Percentiles rank a stretch among this genome's conserved stretches.
Conservation (phyloP, 2,888 invertebrate genomes). For the Trisateles emortualis region DNA sequence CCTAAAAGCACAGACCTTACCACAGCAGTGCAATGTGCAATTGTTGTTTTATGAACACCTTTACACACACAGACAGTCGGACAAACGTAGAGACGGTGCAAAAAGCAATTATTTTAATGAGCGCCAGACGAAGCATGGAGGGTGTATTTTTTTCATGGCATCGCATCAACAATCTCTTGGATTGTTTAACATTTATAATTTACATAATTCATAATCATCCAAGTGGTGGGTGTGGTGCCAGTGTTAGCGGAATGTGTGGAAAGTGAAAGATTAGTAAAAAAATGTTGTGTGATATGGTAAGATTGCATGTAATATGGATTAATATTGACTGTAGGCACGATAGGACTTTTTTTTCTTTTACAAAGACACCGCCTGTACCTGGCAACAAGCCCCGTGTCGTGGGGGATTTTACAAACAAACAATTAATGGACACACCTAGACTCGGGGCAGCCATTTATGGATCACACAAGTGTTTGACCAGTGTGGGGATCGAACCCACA, state of each 20-base stretch:
- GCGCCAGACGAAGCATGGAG: constrained; percentile 72
- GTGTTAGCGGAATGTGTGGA: constrained; percentile 50
- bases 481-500: too few relatives aligned
- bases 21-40: not conserved
- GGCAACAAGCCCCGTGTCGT: too few relatives aligned
- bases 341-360: too few relatives aligned
- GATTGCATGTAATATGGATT: too few relatives aligned
- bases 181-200: constrained; percentile 81
- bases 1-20: too few relatives aligned
- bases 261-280: not conserved
- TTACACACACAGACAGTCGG: constrained; percentile 33
- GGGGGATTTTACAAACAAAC: too few relatives aligned
- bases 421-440: too few relatives aligned
- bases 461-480: too few relatives aligned
- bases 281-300: too few relatives aligned
- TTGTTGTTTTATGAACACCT: constrained; percentile 3
- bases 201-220: constrained; percentile 83
- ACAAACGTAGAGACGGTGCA: constrained; percentile 58
- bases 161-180: constrained; percentile 76
- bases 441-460: too few relatives aligned
- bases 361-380: too few relatives aligned
- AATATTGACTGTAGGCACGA: too few relatives aligned
- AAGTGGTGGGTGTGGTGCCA: constrained; percentile 48
- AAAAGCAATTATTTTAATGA: constrained; percentile 80
- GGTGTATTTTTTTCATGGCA: constrained; percentile 73